Evolutionary conservation across 2,888 invertebrate species (phyloP).

Genomic region (Troides aeacus): DNA sequence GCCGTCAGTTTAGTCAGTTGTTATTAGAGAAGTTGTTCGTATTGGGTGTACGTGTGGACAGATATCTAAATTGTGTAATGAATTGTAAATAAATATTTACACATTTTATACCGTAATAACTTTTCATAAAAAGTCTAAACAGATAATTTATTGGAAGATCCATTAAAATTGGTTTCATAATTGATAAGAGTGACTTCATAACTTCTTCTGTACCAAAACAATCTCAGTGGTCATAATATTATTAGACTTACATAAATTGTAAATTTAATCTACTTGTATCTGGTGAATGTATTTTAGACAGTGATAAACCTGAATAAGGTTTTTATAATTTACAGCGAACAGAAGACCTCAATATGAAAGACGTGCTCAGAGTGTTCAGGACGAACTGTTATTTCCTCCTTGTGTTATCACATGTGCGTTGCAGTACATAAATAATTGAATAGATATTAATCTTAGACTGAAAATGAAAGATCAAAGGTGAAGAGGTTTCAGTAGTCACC

Average conservation of each 20-base stretch:
- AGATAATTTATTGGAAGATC: conserved; percentile 1
- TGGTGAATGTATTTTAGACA: conserved; percentile 18
- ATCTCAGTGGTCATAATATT: conserved; percentile 24
- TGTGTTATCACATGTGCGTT: conserved; percentile 61
- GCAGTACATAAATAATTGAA: conserved; percentile 61
- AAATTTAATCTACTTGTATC: conserved; percentile 3
- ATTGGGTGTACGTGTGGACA: conserved; percentile 32
- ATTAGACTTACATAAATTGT: conserved; percentile 15
- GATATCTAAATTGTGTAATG: conserved; percentile 21
- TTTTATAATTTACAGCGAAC: conserved; percentile 26
- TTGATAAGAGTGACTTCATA: conserved; percentile 49
- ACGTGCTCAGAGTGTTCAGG: conserved; percentile 59
- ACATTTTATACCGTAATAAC: neutral
- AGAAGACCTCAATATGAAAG: conserved; percentile 55
- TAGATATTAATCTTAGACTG: conserved; percentile 42
- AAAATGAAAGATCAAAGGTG: conserved; percentile 63
- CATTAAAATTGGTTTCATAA: conserved; percentile 16
- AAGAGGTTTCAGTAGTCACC: conserved; percentile 58
- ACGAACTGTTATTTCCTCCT: conserved; percentile 63
- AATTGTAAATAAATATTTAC: conserved; percentile 19
- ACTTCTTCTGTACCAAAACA: conserved; percentile 44
- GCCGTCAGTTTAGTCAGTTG: conserved; percentile 41
- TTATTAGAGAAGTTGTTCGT: conserved; percentile 39
- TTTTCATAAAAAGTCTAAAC: conserved; percentile 5
- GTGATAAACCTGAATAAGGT: conserved; percentile 32